Conservation (phyloP, 2,888 invertebrate genomes). For the Poecilus cupreus region DNA sequence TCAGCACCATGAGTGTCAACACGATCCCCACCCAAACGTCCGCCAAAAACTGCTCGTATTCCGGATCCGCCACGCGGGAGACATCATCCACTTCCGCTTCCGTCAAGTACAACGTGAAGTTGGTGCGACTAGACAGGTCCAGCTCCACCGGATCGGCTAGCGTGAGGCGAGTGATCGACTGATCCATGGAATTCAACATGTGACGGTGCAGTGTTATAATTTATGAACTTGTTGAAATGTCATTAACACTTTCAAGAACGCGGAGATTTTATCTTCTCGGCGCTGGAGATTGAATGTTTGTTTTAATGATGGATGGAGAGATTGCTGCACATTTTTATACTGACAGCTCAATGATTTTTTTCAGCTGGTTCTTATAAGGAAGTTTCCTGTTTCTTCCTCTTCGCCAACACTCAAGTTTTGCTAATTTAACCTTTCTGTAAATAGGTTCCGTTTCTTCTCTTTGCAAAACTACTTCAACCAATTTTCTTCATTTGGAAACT, state of each 20-base stretch:
- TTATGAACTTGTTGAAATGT: conserved; percentile 7
- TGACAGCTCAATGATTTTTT: neutral
- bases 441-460: too few relatives aligned
- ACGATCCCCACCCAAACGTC: conserved; percentile 80
- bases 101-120: conserved; percentile 65
- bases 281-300: neutral
- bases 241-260: conserved; percentile 39
- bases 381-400: too few relatives aligned
- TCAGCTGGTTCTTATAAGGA: too few relatives aligned
- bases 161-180: conserved; percentile 10
- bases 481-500: too few relatives aligned
- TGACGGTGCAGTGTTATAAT: neutral
- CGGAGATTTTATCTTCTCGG: neutral
- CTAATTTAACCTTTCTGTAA: too few relatives aligned
- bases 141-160: conserved; percentile 1
- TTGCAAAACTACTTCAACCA: too few relatives aligned
- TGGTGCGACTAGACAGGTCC: conserved; percentile 61
- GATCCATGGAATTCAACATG: conserved; percentile 41
- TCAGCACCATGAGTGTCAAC: conserved; percentile 77
- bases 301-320: neutral
- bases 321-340: neutral
- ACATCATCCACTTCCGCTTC: conserved; percentile 64
- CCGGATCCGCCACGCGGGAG: conserved; percentile 69
- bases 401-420: too few relatives aligned
- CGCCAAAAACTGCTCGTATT: conserved; percentile 76